A percentile compares a stretch with the other conserved stretches of the same genome.
phyloP scores from a whole-genome alignment of 2,797 vertebrate species.

The Urophycis tenuis region DNA sequence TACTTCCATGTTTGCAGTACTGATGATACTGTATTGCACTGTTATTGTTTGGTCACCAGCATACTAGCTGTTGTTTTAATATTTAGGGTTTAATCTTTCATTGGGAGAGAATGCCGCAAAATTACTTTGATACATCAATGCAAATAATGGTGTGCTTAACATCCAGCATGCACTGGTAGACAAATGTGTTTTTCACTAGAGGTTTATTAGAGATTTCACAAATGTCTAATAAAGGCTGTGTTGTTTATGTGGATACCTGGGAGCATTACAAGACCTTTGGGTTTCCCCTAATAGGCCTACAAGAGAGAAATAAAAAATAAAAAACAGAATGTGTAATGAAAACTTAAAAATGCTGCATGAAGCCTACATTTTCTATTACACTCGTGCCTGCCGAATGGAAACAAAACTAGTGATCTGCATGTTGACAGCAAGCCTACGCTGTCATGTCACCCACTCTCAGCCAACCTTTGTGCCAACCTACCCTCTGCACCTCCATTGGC shows the following conservation, averaged over 20 bases:
- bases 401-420: not conserved
- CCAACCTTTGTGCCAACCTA: not conserved
- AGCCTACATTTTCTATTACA: not conserved
- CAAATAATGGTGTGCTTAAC: not conserved
- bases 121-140: not conserved
- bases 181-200: not conserved
- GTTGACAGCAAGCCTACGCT: not conserved
- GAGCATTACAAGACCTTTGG: not conserved
- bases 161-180: not conserved
- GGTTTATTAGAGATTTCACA: too few relatives aligned
- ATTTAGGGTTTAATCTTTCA: not conserved
- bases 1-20: not conserved
- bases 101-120: not conserved
- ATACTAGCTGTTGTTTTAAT: not conserved
- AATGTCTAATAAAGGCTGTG: not conserved
- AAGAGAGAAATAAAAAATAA: not conserved
- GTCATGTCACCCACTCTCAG: not conserved
- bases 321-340: not conserved
- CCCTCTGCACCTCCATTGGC: not conserved
- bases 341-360: too few relatives aligned
- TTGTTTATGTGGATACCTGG: not conserved
- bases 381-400: not conserved
- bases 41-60: not conserved
- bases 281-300: not conserved
- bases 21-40: not conserved